Conservation (phyloP, 2,797 vertebrate genomes). For the Nannoperca obscura region DNA sequence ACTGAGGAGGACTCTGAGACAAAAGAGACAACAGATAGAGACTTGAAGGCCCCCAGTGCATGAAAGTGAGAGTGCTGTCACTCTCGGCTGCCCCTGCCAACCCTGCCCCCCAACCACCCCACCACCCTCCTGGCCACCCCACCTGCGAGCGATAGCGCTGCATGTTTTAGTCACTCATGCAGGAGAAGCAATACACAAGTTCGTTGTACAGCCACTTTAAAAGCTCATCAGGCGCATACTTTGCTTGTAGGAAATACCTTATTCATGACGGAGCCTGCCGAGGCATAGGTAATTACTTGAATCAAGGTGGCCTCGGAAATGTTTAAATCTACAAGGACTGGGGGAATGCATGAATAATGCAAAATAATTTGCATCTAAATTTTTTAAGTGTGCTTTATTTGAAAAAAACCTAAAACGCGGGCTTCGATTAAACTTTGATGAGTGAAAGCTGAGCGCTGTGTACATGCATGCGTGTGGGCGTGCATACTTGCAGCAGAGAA, state of each 20-base stretch:
- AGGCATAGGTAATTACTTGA: slow-evolving; percentile 99
- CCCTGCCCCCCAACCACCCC: slow-evolving; percentile 78
- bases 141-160: slow-evolving; percentile 94
- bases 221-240: slow-evolving; percentile 97
- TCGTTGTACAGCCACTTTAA: slow-evolving; percentile 98
- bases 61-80: slow-evolving; percentile 85
- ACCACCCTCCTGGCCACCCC: slow-evolving; percentile 43
- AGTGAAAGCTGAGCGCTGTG: slow-evolving; percentile 93
- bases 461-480: slow-evolving; percentile 71
- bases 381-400: slow-evolving; percentile 99
- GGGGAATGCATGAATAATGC: slow-evolving; percentile 98
- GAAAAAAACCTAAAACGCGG: slow-evolving; percentile 91
- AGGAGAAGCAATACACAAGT: slow-evolving; percentile 95
- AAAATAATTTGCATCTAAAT: slow-evolving; percentile 99
- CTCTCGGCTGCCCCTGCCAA: slow-evolving; percentile 87
- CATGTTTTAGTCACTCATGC: slow-evolving; percentile 94
- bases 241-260: slow-evolving; percentile 99
- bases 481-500: slow-evolving; percentile 16
- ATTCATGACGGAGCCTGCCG: slow-evolving; percentile 96
- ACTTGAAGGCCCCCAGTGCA: slow-evolving; percentile 46
- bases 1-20: slow-evolving; percentile 30
- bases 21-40: slow-evolving; percentile 57
- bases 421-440: slow-evolving; percentile 99
- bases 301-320: slow-evolving; percentile 99
- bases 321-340: slow-evolving; percentile 99